Evolutionary conservation across 2,888 invertebrate genomes (phyloP), one percentile per base, ranked within the genome.

Genomic region (Myathropa florea): DNA sequence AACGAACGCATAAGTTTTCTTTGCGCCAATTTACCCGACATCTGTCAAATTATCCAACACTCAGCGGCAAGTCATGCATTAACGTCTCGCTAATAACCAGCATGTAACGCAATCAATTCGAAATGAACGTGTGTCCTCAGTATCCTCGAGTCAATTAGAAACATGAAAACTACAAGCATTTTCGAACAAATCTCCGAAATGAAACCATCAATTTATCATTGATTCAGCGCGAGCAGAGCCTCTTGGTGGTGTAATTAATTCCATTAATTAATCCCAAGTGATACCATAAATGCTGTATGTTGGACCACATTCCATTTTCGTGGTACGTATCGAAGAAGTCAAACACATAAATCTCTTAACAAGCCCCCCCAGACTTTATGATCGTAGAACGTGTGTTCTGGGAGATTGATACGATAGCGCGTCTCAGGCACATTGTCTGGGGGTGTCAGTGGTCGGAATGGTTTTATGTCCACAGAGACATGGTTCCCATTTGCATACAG

Each of bases 401-500:
- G 18, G 18, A 79, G 83, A 83, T 83, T 83, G 83, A 80, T 73
- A 70, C 71, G 83, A 83, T 83, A 79, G 79, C 59, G 63, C 28
- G 55, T 64, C 59, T 70, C 60, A 36, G 63, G 30, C 75, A 71
- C 75, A 83, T 75, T 79, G 70, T 75, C 39, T 71, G 39, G 14
- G 36, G 3, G n/a, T 39, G 14, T 39, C 36, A 6, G 33, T 6
- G 46, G 46, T 46, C 9, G n/a, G 46, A 2, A 2, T 46, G 39
- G 18, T n/a, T 18, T 6, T 18, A n/a, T 18, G 6, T n/a, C n/a
- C 46, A 18, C 14, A 39, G 4, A 39, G 3, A 46, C 4, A 46
- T 46, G 18, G 39, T n/a, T 6, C 7, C 4, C 46, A 46, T 46
- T 46, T 46, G 46, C 46, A 46, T 46, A 46, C 46, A 6, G 46